Percentiles rank a stretch among this genome's conserved stretches.
These are phyloP conservation scores for Onthophagus taurus DNA, from an alignment of 1,140 invertebrate species.

Conservation along the genomic window DNA sequence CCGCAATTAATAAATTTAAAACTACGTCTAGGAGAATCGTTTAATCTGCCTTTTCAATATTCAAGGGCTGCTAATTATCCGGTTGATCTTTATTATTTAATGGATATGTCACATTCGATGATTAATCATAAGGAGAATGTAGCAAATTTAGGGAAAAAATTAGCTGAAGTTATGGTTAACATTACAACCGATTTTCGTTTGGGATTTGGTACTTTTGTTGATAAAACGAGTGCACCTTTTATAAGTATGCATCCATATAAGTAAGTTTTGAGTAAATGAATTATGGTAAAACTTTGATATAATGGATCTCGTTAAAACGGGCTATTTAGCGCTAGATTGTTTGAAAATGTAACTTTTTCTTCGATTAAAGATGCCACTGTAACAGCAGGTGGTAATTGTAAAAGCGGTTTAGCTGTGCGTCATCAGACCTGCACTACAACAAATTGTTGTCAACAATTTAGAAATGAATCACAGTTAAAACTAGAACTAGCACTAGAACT, in stretches of 20 bases:
- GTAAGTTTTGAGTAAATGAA: constrained; percentile 7
- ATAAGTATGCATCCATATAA: constrained; percentile 68
- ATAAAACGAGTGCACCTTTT: constrained; percentile 97
- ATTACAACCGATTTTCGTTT: constrained; percentile 91
- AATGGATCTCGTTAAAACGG: too few species aligned
- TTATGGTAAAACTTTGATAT: too few species aligned
- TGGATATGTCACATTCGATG: constrained; percentile 95
- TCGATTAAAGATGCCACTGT: too few species aligned
- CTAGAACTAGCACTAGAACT: too few species aligned
- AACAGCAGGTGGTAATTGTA: too few species aligned
- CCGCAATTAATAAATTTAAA: constrained; percentile 71
- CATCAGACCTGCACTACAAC: too few species aligned
- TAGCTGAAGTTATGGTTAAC: constrained; percentile 74
- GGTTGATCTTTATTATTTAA: constrained; percentile 91
- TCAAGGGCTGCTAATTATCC: constrained; percentile 88
- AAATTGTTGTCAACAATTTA: too few species aligned
- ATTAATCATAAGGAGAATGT: constrained; percentile 85
- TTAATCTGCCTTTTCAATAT: constrained; percentile 63
- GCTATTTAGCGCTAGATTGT: too few species aligned
- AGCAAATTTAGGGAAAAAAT: constrained; percentile 65
- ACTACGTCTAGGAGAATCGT: constrained; percentile 72
- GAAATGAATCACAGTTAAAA: too few species aligned
- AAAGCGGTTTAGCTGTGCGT: too few species aligned
- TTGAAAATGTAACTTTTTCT: too few species aligned
- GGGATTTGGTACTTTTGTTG: constrained; percentile 98